Conservation (phyloP, 2,797 vertebrate genomes). For the Tiaroga cobitis region DNA sequence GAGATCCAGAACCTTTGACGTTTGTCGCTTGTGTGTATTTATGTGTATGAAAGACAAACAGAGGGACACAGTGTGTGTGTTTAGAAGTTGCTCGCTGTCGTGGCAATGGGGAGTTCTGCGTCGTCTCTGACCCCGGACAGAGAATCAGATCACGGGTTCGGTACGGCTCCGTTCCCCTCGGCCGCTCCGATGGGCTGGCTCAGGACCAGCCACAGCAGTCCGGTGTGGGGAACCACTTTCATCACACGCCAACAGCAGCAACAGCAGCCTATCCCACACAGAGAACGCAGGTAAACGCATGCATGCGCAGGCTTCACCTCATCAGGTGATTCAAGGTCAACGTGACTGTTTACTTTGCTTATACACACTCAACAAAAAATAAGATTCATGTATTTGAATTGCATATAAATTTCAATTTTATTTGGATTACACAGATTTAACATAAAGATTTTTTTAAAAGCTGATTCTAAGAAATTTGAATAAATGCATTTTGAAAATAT, state of each 20-base stretch:
- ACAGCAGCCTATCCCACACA: conserved; percentile 82
- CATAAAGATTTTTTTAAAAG: not conserved
- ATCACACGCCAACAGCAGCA: conserved; percentile 83
- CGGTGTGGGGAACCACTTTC: conserved; percentile 90
- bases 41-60: conserved; percentile 11
- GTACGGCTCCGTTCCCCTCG: conserved; percentile 82
- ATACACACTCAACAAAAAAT: no score
- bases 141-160: conserved; percentile 93
- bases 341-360: not conserved
- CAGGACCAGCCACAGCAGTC: conserved; percentile 87
- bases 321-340: not conserved
- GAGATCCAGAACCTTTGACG: not conserved
- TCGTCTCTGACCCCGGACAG: conserved; percentile 94
- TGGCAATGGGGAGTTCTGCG: conserved; percentile 96
- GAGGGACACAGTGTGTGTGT: conserved; percentile 48
- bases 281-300: conserved; percentile 87
- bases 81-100: conserved; percentile 44
- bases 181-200: conserved; percentile 89
- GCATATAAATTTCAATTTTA: not conserved
- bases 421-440: not conserved
- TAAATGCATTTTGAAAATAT: not conserved
- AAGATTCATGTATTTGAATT: not conserved
- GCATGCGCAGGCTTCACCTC: not conserved
- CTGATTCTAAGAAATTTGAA: not conserved
- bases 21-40: conserved; percentile 22